These are phyloP conservation scores for Cantharis rustica DNA, from an alignment of 2,888 invertebrate species.

Conservation along the genomic window DNA sequence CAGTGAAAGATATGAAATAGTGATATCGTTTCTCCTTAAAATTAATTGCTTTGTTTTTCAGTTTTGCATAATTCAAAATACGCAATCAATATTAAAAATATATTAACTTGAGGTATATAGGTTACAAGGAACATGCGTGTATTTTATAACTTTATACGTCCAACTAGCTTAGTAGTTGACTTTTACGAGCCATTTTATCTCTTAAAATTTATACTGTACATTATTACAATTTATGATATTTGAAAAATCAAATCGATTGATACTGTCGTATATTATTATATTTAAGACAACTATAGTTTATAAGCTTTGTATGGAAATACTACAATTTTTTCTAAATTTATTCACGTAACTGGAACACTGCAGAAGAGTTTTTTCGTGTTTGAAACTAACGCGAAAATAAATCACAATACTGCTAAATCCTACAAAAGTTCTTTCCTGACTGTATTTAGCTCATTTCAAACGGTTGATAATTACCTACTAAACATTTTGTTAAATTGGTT, in stretches of 20 bases:
- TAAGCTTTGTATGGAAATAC: not conserved
- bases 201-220: constrained; percentile 17
- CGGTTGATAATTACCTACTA: not conserved
- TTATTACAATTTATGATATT: not conserved
- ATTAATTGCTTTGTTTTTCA: not conserved
- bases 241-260: not conserved
- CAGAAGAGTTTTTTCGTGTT: not conserved
- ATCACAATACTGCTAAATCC: not conserved
- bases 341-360: not conserved
- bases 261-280: not conserved
- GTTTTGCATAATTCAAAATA: not conserved
- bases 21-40: not conserved
- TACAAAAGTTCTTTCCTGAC: not conserved
- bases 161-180: constrained; percentile 39
- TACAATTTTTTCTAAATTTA: not conserved
- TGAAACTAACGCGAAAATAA: not conserved
- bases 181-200: constrained; percentile 40
- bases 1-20: not conserved
- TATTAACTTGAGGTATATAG: not conserved
- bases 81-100: not conserved
- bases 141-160: constrained; percentile 46
- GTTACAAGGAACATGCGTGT: constrained; percentile 26
- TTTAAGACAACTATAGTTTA: not conserved
- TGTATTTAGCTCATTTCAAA: not conserved
- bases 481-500: not conserved